A percentile compares a stretch with the other conserved stretches of the same genome.
Conservation (phyloP, 2,113 vertebrate species). For the Chroicocephalus ridibundus region DNA sequence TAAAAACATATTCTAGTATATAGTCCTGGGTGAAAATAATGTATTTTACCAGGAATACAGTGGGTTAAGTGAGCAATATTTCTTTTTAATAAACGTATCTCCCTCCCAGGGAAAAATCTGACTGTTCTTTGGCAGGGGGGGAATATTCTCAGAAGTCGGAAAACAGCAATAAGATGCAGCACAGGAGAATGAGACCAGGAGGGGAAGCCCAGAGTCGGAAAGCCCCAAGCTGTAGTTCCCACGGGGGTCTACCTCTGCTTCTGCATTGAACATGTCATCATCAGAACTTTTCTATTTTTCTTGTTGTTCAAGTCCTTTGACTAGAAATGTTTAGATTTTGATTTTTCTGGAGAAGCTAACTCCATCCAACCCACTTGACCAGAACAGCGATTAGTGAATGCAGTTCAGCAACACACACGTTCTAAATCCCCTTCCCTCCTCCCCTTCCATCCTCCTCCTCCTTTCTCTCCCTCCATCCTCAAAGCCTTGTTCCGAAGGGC, state of each 20-base stretch:
- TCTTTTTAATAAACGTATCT: not conserved
- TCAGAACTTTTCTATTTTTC: not conserved
- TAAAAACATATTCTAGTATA: not conserved
- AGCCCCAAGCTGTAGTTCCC: not conserved
- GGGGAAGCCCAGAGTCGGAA: not conserved
- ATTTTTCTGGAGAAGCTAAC: not conserved
- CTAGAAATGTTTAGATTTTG: not conserved
- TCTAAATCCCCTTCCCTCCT: not conserved
- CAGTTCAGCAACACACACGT: not conserved
- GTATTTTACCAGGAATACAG: not conserved
- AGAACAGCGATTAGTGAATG: not conserved
- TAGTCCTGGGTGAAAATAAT: not conserved
- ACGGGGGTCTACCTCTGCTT: not conserved
- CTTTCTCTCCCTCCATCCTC: not conserved
- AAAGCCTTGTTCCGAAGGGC: fast-evolving
- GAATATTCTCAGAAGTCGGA: not conserved
- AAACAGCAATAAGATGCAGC: not conserved
- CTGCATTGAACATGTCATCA: fast-evolving
- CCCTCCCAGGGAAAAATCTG: not conserved
- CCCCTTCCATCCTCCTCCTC: not conserved
- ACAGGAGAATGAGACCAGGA: not conserved
- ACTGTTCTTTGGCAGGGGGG: not conserved
- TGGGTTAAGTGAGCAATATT: not conserved
- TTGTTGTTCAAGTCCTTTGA: not conserved
- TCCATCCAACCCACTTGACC: not conserved